Conservation (phyloP, 2,888 invertebrate genomes). For the Campoplex nolae region DNA sequence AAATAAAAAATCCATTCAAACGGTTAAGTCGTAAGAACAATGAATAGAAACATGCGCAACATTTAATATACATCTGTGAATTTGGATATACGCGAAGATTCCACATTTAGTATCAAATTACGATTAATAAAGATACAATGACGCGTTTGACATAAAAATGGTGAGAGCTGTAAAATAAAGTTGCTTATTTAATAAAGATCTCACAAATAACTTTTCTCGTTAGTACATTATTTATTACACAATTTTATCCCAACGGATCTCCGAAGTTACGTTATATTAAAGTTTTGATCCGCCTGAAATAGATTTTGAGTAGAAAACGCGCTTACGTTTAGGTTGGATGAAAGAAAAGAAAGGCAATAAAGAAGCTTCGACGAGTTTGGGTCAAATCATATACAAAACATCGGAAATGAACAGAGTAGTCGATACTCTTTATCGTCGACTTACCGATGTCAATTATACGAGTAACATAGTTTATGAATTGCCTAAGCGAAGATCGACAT, state of each 20-base stretch:
- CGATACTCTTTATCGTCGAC: not conserved
- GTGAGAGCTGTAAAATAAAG: too few species aligned
- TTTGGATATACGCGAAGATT: too few species aligned
- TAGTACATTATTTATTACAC: slow-evolving; percentile 47
- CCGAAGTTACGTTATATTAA: slow-evolving; percentile 2
- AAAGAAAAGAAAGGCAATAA: slow-evolving; percentile 42
- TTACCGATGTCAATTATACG: slow-evolving; percentile 7
- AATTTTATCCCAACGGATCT: slow-evolving; percentile 39
- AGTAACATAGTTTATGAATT: slow-evolving; percentile 48
- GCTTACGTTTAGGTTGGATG: slow-evolving; percentile 46
- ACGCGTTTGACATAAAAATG: too few species aligned
- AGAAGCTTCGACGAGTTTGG: slow-evolving; percentile 36
- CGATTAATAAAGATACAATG: too few species aligned
- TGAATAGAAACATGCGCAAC: too few species aligned
- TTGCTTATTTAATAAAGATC: too few species aligned
- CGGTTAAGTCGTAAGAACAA: too few species aligned
- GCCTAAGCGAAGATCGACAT: slow-evolving; percentile 61
- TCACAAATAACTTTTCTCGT: not conserved
- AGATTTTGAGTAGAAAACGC: slow-evolving; percentile 57
- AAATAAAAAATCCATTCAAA: too few species aligned
- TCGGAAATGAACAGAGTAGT: slow-evolving; percentile 12
- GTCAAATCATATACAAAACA: slow-evolving; percentile 18
- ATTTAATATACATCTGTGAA: too few species aligned
- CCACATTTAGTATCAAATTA: too few species aligned
- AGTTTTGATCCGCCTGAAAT: slow-evolving; percentile 38